phyloP scores from a whole-genome alignment of 2,888 invertebrate genomes.

The Harpagoxenus sublaevis region DNA sequence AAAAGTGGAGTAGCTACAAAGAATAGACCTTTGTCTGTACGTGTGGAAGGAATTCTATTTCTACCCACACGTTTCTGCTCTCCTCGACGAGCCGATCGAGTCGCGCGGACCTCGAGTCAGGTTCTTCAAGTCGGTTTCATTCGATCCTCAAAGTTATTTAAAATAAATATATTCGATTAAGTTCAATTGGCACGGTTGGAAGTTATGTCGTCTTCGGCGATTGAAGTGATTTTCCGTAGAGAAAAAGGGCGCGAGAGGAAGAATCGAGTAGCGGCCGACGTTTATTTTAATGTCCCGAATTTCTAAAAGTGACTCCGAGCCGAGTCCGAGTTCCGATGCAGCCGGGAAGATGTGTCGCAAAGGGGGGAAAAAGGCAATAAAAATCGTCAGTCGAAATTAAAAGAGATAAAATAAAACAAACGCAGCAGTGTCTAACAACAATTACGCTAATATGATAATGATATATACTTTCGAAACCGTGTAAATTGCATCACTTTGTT shows the following conservation, averaged over 20 bases:
- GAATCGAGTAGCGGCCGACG: not conserved
- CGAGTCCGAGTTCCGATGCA: not conserved
- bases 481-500: not conserved
- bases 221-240: not conserved
- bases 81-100: not conserved
- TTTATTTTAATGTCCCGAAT: slow-evolving; percentile 1
- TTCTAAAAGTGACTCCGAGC: slow-evolving; percentile 1
- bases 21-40: not conserved
- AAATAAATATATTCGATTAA: not conserved
- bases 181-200: not conserved
- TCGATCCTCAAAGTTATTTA: not conserved
- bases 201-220: not conserved
- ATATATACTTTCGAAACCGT: not conserved
- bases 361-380: not conserved
- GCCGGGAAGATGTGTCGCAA: not conserved
- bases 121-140: not conserved
- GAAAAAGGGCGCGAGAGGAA: not conserved
- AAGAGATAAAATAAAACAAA: not conserved
- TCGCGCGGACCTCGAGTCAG: not conserved
- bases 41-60: not conserved
- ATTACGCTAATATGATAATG: not conserved
- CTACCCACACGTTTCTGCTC: not conserved
- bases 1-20: not conserved
- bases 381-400: not conserved
- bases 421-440: not conserved